Evolutionary conservation across 2,888 invertebrate genomes (phyloP).

Genomic region (Phanerotoma sp.): DNA sequence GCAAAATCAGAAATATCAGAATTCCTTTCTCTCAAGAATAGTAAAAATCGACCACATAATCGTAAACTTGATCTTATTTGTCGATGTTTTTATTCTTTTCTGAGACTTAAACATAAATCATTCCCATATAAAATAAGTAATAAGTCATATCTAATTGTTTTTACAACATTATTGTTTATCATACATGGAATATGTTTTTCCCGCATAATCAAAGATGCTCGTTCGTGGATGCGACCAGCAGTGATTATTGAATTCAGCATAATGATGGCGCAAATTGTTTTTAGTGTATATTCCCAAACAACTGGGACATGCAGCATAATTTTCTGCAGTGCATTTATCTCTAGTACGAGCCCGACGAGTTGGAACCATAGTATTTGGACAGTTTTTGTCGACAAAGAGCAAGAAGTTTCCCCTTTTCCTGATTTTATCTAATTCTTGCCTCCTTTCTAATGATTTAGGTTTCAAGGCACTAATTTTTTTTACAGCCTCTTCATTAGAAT

Average conservation of each 20-base stretch:
- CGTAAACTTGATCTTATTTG: no score
- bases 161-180: constrained; percentile 11
- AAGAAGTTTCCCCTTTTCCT: constrained; percentile 26
- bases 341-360: constrained; percentile 23
- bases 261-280: constrained; percentile 30
- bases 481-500: no score
- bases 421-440: constrained; percentile 17
- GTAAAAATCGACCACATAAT: no score
- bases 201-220: constrained; percentile 21
- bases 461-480: no score
- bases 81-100: neutral
- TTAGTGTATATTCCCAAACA: constrained; percentile 32
- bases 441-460: constrained; percentile 3
- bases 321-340: constrained; percentile 3
- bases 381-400: neutral
- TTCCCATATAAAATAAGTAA: constrained; percentile 25
- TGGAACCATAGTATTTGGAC: constrained; percentile 26
- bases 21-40: no score
- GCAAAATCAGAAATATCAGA: neutral
- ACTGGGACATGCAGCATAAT: constrained; percentile 27
- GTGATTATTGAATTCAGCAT: constrained; percentile 20
- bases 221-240: constrained; percentile 21
- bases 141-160: constrained; percentile 24
- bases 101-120: constrained; percentile 25
- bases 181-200: constrained; percentile 20